Percentiles rank a stretch among this genome's conserved stretches.
These are phyloP conservation scores for Peromyscus aztecus DNA, from an alignment of 2,797 vertebrate genomes.

Conservation along the genomic window DNA sequence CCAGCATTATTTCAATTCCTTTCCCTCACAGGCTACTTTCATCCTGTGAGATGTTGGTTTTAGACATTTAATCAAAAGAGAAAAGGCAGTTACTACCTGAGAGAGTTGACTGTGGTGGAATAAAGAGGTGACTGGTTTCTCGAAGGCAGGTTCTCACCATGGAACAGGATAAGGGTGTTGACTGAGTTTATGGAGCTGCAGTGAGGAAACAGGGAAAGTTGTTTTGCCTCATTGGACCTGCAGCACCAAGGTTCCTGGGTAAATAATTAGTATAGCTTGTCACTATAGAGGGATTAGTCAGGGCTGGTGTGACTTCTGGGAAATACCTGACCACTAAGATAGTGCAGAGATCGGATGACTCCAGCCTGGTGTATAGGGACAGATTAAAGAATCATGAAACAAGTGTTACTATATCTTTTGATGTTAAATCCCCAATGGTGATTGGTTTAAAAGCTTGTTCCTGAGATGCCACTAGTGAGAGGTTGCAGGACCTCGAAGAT, in stretches of 20 bases:
- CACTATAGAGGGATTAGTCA: neutral
- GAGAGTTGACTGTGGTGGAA: neutral
- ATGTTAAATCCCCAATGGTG: neutral
- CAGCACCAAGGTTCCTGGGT: fast-evolving
- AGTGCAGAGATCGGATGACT: neutral
- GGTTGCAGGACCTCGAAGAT: neutral
- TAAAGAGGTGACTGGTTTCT: neutral
- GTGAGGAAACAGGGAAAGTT: neutral
- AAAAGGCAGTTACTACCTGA: neutral
- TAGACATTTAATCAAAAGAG: neutral
- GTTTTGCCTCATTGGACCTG: neutral
- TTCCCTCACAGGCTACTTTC: neutral
- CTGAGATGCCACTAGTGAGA: neutral
- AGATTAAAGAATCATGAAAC: no score
- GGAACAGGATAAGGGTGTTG: neutral
- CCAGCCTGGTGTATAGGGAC: neutral
- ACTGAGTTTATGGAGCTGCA: neutral
- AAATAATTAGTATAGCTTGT: neutral
- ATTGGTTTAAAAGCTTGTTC: no score
- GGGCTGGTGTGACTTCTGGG: no score
- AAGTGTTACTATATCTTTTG: neutral
- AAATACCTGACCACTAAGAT: neutral
- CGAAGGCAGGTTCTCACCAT: neutral
- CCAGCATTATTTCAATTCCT: neutral
- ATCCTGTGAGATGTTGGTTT: neutral